These are phyloP conservation scores for Melipona beecheii DNA, from an alignment of 2,888 invertebrate genomes.

Conservation along the genomic window DNA sequence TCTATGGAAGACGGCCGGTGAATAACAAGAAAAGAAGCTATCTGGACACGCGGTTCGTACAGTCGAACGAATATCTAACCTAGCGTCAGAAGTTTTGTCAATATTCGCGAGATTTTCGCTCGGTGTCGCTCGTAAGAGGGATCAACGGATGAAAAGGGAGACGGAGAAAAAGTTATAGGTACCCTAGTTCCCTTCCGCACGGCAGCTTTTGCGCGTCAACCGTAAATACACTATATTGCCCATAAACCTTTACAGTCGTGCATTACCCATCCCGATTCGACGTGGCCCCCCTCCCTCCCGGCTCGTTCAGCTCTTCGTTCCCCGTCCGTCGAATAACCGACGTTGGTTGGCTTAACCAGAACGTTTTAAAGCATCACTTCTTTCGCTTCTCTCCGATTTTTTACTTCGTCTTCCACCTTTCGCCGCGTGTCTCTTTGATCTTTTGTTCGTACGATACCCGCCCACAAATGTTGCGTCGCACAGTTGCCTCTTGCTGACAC, in stretches of 20 bases:
- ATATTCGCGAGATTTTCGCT: conserved; percentile 61
- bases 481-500: no score
- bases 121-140: conserved; percentile 44
- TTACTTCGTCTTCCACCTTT: background rate
- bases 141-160: conserved; percentile 42
- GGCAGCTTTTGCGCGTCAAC: conserved; percentile 73
- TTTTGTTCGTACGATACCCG: background rate
- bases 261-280: conserved; percentile 78
- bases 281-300: conserved; percentile 42
- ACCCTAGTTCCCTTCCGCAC: conserved; percentile 59
- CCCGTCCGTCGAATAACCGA: conserved; percentile 76
- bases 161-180: conserved; percentile 56
- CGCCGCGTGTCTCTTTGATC: background rate
- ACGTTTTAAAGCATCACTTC: conserved; percentile 59
- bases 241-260: conserved; percentile 82
- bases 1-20: conserved; percentile 28
- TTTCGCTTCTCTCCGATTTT: conserved; percentile 13
- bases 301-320: conserved; percentile 48
- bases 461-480: no score
- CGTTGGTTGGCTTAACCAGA: conserved; percentile 72
- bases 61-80: conserved; percentile 30
- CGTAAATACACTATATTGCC: conserved; percentile 82
- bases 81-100: conserved; percentile 49
- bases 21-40: conserved; percentile 9
- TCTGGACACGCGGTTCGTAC: conserved; percentile 10